These are phyloP conservation scores for Sebastes vulpes DNA, from an alignment of 2,797 vertebrate genomes.

Conservation along the genomic window DNA sequence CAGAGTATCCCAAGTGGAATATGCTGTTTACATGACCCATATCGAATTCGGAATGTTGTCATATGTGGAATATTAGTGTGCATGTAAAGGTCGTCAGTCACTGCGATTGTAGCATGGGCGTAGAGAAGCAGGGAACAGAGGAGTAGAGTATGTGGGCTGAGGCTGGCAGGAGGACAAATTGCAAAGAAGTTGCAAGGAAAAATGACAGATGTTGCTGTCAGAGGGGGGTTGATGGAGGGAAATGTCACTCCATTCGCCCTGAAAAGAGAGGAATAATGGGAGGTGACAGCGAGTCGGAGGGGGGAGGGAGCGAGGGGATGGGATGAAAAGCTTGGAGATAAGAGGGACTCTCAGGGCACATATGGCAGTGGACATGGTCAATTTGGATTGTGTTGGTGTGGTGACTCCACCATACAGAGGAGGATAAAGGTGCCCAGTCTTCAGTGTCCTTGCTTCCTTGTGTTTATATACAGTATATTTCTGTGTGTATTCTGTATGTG, in stretches of 20 bases:
- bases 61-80: neutral
- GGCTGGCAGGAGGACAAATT: neutral
- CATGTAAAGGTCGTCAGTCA: neutral
- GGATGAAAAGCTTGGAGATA: conserved; percentile 44
- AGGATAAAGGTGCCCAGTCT: neutral
- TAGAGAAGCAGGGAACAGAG: neutral
- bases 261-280: conserved; percentile 48
- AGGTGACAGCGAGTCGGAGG: conserved; percentile 31
- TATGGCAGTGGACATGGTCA: conserved; percentile 44
- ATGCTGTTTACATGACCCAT: too few relatives aligned
- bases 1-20: too few relatives aligned
- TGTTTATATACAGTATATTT: conserved; percentile 5
- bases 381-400: conserved; percentile 33
- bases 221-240: conserved; percentile 29
- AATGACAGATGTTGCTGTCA: conserved; percentile 68
- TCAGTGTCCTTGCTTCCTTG: neutral
- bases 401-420: conserved; percentile 1
- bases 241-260: conserved; percentile 46
- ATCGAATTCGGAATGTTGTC: too few relatives aligned
- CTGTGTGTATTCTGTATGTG: neutral
- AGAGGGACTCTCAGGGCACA: conserved; percentile 29
- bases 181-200: conserved; percentile 14
- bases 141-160: neutral
- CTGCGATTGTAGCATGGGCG: neutral
- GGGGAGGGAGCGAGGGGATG: conserved; percentile 4